Evolutionary conservation across 92 coral and sea anemone species (phyloP).

Genomic region (Isaurus tuberculatus): DNA sequence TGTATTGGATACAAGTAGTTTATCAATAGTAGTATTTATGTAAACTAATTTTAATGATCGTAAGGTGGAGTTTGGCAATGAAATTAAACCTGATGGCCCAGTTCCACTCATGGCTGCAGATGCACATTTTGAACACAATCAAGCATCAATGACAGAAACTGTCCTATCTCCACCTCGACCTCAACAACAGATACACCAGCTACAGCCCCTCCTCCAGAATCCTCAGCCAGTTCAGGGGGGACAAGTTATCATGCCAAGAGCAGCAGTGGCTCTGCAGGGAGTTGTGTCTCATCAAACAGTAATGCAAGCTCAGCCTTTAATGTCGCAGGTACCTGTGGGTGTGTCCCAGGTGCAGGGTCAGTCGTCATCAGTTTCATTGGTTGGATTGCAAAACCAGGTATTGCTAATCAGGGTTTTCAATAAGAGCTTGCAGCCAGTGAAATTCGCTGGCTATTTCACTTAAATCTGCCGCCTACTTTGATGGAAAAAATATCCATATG

Average conservation of each 20-base stretch:
- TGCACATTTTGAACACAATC: conserved; percentile 20
- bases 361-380: background rate
- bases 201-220: conserved; percentile 31
- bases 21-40: background rate
- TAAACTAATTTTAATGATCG: background rate
- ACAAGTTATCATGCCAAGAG: conserved; percentile 20
- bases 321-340: conserved; percentile 39
- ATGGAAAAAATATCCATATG: too few species aligned
- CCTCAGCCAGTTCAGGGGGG: conserved; percentile 34
- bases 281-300: conserved; percentile 28
- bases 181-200: conserved; percentile 33
- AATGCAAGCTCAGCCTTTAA: conserved; percentile 53
- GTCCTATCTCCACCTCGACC: conserved; percentile 38
- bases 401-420: too few species aligned
- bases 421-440: too few species aligned
- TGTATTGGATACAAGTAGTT: background rate
- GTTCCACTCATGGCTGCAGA: conserved; percentile 6
- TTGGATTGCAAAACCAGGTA: conserved; percentile 43
- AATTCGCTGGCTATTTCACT: too few species aligned
- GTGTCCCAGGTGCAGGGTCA: conserved; percentile 28
- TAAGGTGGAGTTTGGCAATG: background rate
- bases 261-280: conserved; percentile 31
- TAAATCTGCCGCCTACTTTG: too few species aligned
- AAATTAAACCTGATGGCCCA: conserved; percentile 14
- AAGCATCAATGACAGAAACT: conserved; percentile 40